A percentile compares a stretch with the other conserved stretches of the same genome.
These are phyloP conservation scores for Bombyx mandarina DNA, from an alignment of 1,140 invertebrate species.

Conservation along the genomic window DNA sequence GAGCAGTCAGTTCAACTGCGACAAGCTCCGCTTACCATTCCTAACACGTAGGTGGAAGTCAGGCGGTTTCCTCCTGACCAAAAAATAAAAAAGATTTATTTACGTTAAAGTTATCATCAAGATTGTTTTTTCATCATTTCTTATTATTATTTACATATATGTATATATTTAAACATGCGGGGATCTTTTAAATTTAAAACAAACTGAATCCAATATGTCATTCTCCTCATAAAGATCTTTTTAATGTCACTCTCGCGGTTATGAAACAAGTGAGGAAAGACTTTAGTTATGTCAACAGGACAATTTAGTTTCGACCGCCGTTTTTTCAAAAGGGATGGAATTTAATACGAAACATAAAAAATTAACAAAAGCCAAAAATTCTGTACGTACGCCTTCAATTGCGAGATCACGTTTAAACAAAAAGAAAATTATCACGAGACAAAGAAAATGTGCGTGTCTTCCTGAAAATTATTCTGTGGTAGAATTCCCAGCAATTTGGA, in stretches of 20 bases:
- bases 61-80: no score
- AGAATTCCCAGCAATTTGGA: slow-evolving; percentile 76
- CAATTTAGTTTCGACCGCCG: slow-evolving; percentile 66
- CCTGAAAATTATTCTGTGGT: slow-evolving; percentile 67
- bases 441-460: slow-evolving; percentile 64
- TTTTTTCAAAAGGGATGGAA: slow-evolving; percentile 70
- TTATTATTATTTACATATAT: no score
- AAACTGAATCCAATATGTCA: no score
- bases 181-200: no score
- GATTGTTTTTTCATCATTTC: no score
- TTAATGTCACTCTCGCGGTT: slow-evolving; percentile 6
- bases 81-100: no score
- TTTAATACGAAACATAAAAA: slow-evolving; percentile 69
- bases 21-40: no score
- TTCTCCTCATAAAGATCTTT: not conserved
- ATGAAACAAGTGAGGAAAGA: slow-evolving; percentile 42
- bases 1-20: no score
- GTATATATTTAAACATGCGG: no score
- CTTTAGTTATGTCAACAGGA: slow-evolving; percentile 49
- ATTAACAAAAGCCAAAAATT: slow-evolving; percentile 70
- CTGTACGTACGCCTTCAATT: slow-evolving; percentile 52
- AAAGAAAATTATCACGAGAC: slow-evolving; percentile 56
- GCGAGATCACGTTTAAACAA: slow-evolving; percentile 51
- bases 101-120: no score
- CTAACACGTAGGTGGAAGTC: no score